Conservation (phyloP, 2,797 vertebrate genomes). For the Pipistrellus pipistrellus region DNA sequence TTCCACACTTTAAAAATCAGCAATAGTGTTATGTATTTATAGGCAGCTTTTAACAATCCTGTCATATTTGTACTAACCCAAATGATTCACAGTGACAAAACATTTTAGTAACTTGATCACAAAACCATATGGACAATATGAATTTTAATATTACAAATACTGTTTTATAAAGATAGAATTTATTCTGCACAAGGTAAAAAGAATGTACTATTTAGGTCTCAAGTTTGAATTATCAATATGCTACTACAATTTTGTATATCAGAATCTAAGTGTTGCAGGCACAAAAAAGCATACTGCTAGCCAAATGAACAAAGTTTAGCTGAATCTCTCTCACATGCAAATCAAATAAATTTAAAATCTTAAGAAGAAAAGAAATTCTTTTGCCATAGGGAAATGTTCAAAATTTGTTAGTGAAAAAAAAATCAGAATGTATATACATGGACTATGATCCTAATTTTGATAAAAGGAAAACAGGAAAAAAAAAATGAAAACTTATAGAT, state of each 20-base stretch:
- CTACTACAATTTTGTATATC: slow-evolving; percentile 84
- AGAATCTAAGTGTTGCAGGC: slow-evolving; percentile 86
- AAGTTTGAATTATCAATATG: slow-evolving; percentile 85
- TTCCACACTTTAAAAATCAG: slow-evolving; percentile 72
- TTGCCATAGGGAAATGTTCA: not conserved
- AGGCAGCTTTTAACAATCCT: slow-evolving; percentile 84
- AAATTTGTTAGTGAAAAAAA: slow-evolving; percentile 1
- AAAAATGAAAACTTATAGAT: not conserved
- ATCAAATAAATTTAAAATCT: slow-evolving; percentile 84
- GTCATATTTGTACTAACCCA: slow-evolving; percentile 81
- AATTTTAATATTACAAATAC: slow-evolving; percentile 83
- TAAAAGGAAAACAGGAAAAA: not conserved
- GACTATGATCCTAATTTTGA: not conserved
- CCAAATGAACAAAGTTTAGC: slow-evolving; percentile 87
- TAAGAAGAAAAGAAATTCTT: not conserved
- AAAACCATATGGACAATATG: slow-evolving; percentile 73
- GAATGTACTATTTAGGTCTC: slow-evolving; percentile 84
- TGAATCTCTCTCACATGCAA: slow-evolving; percentile 84
- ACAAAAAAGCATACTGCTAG: slow-evolving; percentile 85
- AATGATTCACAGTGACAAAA: slow-evolving; percentile 76
- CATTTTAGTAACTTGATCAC: slow-evolving; percentile 84
- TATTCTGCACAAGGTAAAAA: slow-evolving; percentile 81
- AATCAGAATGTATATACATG: not conserved
- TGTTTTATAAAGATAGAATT: slow-evolving; percentile 81
- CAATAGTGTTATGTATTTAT: slow-evolving; percentile 77